Conservation (phyloP, 2,797 vertebrate genomes). For the Chiroxiphia lanceolata region DNA sequence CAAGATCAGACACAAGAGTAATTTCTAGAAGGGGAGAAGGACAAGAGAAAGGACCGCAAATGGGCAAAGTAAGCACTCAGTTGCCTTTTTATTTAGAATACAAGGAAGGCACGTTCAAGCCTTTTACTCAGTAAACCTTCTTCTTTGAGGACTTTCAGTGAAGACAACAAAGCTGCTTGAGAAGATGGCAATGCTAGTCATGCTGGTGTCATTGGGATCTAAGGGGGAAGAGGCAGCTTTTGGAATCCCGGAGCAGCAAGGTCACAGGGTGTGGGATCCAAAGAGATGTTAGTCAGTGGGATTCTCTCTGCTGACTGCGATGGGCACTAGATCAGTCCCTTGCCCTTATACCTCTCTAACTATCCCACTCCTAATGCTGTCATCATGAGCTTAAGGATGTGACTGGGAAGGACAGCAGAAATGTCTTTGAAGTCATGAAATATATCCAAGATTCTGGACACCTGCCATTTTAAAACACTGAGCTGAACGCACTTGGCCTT, state of each 20-base stretch:
- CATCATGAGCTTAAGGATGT: conserved; percentile 37
- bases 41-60: background rate
- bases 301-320: background rate
- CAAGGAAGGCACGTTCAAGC: background rate
- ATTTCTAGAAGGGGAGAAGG: background rate
- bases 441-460: background rate
- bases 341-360: background rate
- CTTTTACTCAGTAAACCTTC: background rate
- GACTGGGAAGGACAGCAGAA: conserved; percentile 6
- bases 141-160: background rate
- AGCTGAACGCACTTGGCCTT: background rate
- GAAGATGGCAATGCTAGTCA: background rate
- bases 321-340: background rate
- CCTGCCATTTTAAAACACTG: conserved; percentile 19
- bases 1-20: background rate
- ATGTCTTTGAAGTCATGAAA: conserved; percentile 22
- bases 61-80: background rate
- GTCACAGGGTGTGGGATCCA: background rate
- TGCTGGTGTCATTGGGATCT: background rate
- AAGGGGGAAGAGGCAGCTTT: background rate
- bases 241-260: background rate
- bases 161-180: background rate
- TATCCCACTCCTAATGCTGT: background rate
- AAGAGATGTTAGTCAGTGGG: background rate
- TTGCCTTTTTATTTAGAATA: background rate